phyloP scores from a whole-genome alignment of 2,113 vertebrate genomes.

The Ceyx margarethae region DNA sequence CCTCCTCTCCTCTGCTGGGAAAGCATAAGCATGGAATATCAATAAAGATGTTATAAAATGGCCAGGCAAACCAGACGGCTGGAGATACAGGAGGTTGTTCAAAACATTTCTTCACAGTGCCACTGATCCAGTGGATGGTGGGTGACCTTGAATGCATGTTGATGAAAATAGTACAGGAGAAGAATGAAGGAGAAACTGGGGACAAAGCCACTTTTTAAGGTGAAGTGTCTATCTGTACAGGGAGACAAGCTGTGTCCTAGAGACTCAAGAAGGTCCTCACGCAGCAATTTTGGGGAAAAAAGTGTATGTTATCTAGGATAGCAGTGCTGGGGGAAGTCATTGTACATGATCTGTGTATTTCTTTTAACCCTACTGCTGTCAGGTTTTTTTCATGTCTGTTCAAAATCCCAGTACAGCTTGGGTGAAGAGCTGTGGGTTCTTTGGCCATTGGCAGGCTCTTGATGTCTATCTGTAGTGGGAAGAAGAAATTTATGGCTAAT shows the following conservation, averaged over 20 bases:
- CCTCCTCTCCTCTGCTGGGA: neutral
- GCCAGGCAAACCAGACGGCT: neutral
- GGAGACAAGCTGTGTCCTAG: neutral
- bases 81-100: neutral
- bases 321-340: neutral
- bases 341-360: neutral
- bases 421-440: neutral
- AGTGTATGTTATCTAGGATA: neutral
- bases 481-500: neutral
- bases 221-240: neutral
- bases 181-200: neutral
- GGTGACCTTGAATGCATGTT: neutral
- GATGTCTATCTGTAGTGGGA: neutral
- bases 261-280: neutral
- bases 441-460: slow-evolving; percentile 1
- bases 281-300: neutral
- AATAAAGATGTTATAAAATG: slow-evolving; percentile 4
- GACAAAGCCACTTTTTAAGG: neutral
- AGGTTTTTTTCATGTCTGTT: neutral
- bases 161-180: neutral
- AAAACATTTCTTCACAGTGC: neutral
- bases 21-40: neutral
- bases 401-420: neutral
- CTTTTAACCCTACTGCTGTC: neutral
- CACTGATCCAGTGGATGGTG: neutral